These are phyloP conservation scores for Nemotelus nigrinus DNA, from an alignment of 2,888 invertebrate genomes.

Conservation along the genomic window DNA sequence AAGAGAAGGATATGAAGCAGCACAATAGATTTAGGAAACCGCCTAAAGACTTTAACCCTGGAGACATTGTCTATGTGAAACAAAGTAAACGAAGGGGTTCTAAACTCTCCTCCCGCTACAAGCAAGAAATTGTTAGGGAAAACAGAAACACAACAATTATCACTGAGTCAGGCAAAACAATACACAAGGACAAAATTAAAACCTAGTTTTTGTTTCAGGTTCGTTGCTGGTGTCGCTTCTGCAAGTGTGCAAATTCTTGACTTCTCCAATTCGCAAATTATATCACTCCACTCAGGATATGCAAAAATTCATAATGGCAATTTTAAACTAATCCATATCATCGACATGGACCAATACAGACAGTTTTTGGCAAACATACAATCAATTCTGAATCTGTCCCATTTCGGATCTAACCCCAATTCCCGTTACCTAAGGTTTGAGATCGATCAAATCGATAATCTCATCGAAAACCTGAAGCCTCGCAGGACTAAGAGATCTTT, in stretches of 20 bases:
- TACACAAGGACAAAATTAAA: constrained; percentile 6
- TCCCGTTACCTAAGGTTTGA: constrained; percentile 4
- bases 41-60: neutral
- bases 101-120: neutral
- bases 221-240: neutral
- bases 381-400: neutral
- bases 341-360: no score
- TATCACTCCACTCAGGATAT: constrained; percentile 14
- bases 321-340: no score
- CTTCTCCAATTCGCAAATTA: constrained; percentile 10
- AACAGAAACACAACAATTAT: neutral
- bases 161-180: constrained; percentile 5
- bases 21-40: neutral
- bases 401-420: neutral
- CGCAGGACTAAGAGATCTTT: constrained; percentile 6
- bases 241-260: constrained; percentile 11
- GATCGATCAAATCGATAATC: neutral
- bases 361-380: no score
- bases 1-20: constrained; percentile 8
- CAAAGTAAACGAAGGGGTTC: constrained; percentile 9
- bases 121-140: constrained; percentile 18
- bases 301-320: neutral
- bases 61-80: neutral
- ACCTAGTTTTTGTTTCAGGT: neutral
- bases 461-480: constrained; percentile 17